Base-by-base conservation (phyloP, 2,797 vertebrate genomes). In the Sebastes trivittatus region DNA sequence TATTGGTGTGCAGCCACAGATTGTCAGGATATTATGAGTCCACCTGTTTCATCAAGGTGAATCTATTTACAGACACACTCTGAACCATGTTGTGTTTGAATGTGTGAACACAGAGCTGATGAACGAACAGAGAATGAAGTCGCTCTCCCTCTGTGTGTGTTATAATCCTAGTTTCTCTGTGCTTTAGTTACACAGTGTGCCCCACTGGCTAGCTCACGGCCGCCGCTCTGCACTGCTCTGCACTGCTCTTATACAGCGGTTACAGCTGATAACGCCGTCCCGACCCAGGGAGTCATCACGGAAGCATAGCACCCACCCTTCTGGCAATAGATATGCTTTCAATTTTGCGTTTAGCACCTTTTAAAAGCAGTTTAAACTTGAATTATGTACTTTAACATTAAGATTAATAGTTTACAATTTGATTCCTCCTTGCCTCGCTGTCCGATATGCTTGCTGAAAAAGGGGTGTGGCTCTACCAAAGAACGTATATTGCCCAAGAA, bases 1-100 rank as follows among this genome's bases (percentile, higher is more conserved):
- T 4, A 58, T 34, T 38, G 18, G 22, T 42, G 78, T 62, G 52
- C 79, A 75, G 63, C 69, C 56, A 54, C 70, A 78, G 73, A 79
- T 38, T 76, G 67, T 67, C 59, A 75, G 20, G 22, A 78, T 55
- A 29, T 77, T 46, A 72, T 20, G n/a, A 34, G 36, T 80, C 76
- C 76, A 78, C 14, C 77, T 83, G 78, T 77, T 75, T 82, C 23
- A 61, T 59, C 16, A 46, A 49, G 52, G 75, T 70, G 72, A 83
- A 59, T 54, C 8, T 52, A 27, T 60, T 71, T 27, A 55, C n/a
- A 71, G 27, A 56, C 5, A 11, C 42, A 36, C 7, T 46, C 5
- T 16, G 30, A 29, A 8, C 29, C 56, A 29, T 49, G 20, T 5
- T 22, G 11, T 42, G n/a, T 67, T 22, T 58, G n/a, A 65, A 34